Base-by-base conservation (phyloP, 2,797 vertebrate species). In the Pangasius larnaudii region DNA sequence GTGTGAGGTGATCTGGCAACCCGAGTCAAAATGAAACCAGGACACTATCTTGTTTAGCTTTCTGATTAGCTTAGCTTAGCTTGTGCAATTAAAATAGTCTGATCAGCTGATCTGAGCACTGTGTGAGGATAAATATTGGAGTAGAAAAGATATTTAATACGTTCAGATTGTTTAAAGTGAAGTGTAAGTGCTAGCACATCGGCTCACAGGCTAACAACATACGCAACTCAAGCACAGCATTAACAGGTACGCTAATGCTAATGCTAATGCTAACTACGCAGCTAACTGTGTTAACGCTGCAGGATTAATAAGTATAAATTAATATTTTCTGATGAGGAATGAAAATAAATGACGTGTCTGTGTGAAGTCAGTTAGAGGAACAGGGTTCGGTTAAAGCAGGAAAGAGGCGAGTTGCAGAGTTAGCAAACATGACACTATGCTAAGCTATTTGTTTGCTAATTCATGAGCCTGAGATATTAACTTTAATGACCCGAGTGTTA, bases 1-100 rank as follows among this genome's bases (percentile, higher is more conserved):
- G 19, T 11, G 42, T 36, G 30, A 5, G 6, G 82, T 22, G 27
- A 89, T 84, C 84, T 89, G 90, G 90, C 90, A 90, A 87, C 88
- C 86, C 53, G 59, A 61, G 74, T 85, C 75, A 86, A 30, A 61
- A 78, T 63, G 72, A 72, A 83, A 2, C 11, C 59, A 67, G 58
- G 19, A 56, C 80, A 33, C 39, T 65, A 2, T 13, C 13, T 39
- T 65, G 61, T 7, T 75, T 79, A 86, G 85, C 61, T 42, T 67
- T 61, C 1, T 86, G 11, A 46, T 75, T 63, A 78, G 56, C 71
- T 46, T 86, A 78, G 85, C 49, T 53, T 86, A 67, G 59, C 46
- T 27, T 51, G 16, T 69, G 33, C 6, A 49, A 19, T 53, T 51
- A n/a, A 67, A 80, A n/a, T 3, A n/a, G 30, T 51, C 18, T 49